Conservation (phyloP, 2,113 vertebrate species). For the Rhynchomys soricoides region DNA sequence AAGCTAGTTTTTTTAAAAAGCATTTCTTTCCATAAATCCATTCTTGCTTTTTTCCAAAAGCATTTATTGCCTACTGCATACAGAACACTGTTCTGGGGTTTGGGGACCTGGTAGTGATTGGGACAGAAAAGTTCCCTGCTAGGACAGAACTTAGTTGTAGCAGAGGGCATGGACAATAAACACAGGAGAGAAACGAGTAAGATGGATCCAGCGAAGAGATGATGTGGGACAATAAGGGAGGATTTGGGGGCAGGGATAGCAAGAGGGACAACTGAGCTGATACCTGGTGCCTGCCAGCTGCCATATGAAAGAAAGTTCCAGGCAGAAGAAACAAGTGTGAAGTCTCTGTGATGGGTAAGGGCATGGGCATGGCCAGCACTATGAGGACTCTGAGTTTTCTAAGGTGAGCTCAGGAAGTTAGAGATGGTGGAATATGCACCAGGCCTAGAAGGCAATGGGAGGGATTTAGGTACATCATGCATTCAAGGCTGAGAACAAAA, state of each 20-base stretch:
- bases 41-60: neutral
- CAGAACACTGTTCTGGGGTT: neutral
- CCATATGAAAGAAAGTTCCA: neutral
- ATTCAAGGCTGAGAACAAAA: neutral
- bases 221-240: constrained; percentile 11
- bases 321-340: neutral
- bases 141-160: neutral
- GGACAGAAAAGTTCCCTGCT: neutral
- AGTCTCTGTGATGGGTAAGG: neutral
- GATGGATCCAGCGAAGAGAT: neutral
- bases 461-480: neutral
- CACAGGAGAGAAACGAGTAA: neutral
- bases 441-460: neutral
- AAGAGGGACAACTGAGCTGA: neutral
- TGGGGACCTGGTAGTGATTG: neutral
- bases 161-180: neutral
- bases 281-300: neutral
- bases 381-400: neutral
- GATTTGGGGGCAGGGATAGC: too few species aligned
- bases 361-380: neutral
- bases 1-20: constrained; percentile 1
- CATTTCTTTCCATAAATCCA: constrained; percentile 3
- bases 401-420: neutral
- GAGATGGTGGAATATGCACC: neutral
- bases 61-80: neutral